These are phyloP conservation scores for Rhodophaea formosa DNA, from an alignment of 2,888 invertebrate species.

Conservation along the genomic window DNA sequence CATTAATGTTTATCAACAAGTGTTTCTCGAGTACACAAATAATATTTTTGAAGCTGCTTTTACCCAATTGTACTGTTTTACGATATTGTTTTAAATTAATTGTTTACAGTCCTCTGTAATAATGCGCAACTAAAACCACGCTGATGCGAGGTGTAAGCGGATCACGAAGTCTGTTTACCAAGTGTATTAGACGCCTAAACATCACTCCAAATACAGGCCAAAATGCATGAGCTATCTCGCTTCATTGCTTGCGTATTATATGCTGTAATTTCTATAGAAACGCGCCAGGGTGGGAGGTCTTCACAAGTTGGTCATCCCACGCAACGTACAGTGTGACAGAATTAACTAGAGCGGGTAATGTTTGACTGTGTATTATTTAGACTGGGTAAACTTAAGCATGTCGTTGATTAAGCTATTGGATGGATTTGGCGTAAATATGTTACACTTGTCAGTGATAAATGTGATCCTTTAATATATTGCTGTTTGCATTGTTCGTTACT, in stretches of 20 bases:
- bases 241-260: constrained; percentile 26
- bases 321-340: constrained; percentile 49
- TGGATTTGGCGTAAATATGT: constrained; percentile 20
- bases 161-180: constrained; percentile 59
- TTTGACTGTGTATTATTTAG: constrained; percentile 61
- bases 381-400: constrained; percentile 50
- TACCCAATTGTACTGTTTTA: too few relatives aligned
- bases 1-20: too few relatives aligned
- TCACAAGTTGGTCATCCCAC: constrained; percentile 38
- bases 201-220: constrained; percentile 47
- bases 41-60: too few relatives aligned
- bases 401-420: constrained; percentile 55
- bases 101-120: constrained; percentile 30
- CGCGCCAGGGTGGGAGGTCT: constrained; percentile 36
- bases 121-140: constrained; percentile 35
- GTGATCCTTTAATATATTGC: not conserved
- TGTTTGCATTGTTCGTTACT: not conserved
- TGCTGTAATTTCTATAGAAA: constrained; percentile 18
- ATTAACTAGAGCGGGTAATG: constrained; percentile 58
- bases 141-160: constrained; percentile 51
- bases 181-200: constrained; percentile 65
- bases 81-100: too few relatives aligned
- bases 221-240: constrained; percentile 34
- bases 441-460: not conserved
- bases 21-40: too few relatives aligned